Conservation (phyloP, 1,140 invertebrate species). For the Tribolium castaneum region DNA sequence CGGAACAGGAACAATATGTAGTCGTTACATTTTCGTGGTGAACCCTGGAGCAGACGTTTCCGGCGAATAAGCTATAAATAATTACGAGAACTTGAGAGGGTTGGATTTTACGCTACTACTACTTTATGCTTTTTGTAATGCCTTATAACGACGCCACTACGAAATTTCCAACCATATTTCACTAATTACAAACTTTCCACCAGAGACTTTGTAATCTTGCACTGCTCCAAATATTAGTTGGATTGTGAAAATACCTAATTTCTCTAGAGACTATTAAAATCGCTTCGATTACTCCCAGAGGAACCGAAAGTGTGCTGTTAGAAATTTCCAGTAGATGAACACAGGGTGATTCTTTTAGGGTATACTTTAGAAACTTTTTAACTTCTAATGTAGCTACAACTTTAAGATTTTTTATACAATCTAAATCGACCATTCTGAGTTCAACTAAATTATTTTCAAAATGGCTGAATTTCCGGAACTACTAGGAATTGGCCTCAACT, state of each 20-base stretch:
- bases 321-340: too few relatives aligned
- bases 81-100: constrained; percentile 28
- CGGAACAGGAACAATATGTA: constrained; percentile 14
- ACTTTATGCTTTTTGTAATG: background rate
- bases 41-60: constrained; percentile 29
- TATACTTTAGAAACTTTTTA: too few relatives aligned
- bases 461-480: too few relatives aligned
- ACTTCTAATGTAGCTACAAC: too few relatives aligned
- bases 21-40: constrained; percentile 7
- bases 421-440: too few relatives aligned
- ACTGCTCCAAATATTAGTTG: background rate
- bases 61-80: constrained; percentile 40
- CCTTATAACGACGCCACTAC: background rate
- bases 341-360: too few relatives aligned
- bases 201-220: background rate
- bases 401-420: too few relatives aligned
- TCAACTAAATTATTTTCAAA: too few relatives aligned
- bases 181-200: background rate
- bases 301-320: background rate
- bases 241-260: background rate
- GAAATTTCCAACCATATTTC: background rate
- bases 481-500: too few relatives aligned
- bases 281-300: background rate
- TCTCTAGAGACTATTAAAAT: background rate
- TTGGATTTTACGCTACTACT: background rate